These are phyloP conservation scores for Phasianus colchicus DNA, from an alignment of 2,113 vertebrate genomes.

Conservation along the genomic window DNA sequence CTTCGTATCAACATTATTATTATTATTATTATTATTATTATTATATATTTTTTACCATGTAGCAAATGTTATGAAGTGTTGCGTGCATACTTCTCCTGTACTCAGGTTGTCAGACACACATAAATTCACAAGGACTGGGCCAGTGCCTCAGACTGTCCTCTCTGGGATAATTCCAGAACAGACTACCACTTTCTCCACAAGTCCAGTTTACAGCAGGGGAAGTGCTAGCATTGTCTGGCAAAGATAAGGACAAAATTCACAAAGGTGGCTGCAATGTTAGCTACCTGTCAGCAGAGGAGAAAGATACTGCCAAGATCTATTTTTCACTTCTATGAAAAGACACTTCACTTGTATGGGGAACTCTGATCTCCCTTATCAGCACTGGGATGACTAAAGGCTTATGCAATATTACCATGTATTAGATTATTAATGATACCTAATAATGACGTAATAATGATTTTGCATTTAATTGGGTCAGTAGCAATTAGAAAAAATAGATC, in stretches of 20 bases:
- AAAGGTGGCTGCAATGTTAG: not conserved
- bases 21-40: too few species aligned
- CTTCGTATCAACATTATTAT: not conserved
- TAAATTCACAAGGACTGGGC: not conserved
- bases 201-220: not conserved
- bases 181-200: not conserved
- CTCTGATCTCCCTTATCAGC: not conserved
- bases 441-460: not conserved
- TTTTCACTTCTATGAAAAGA: not conserved
- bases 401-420: not conserved
- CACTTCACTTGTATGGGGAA: not conserved
- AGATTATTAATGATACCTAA: not conserved
- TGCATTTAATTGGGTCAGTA: not conserved
- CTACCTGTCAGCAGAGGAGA: not conserved
- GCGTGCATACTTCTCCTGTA: not conserved
- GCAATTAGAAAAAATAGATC: not conserved
- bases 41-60: fast-evolving
- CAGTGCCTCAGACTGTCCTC: not conserved
- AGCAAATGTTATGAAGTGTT: not conserved
- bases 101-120: not conserved
- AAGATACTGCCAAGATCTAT: not conserved
- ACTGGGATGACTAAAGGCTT: not conserved
- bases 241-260: not conserved
- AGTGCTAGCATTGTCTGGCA: not conserved
- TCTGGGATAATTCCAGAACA: not conserved